Evolutionary conservation across 2,888 invertebrate genomes (phyloP), one percentile per base, ranked within the genome.

Genomic region (Mimachlamys varia): DNA sequence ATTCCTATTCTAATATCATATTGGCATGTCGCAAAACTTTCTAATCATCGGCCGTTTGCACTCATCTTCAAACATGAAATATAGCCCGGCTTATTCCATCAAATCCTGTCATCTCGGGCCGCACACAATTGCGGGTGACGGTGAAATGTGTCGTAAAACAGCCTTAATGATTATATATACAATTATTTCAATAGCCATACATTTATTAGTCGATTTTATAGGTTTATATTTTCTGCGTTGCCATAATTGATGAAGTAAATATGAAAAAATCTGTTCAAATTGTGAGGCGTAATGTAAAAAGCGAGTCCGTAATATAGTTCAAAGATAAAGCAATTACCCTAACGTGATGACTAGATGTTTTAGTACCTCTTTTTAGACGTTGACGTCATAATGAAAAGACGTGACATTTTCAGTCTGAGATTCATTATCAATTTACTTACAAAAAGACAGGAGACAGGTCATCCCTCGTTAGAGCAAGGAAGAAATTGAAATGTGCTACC

Each of bases 11-110:
- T 10, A 62, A 62, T 62, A 76, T 27, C 12, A 76, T 15, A 76
- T 15, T 27, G 76, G 33, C 76, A 76, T 76, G 76, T 76, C 76
- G 33, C 33, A 15, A 76, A 76, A 76, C 76, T n/a, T 58, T 76
- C 76, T 33, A 76, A 76, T 76, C 22, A 76, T 76, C 33, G 76
- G 27, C 33, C 76, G 76, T 76, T 76, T 58, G n/a, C 58, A 22
- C 58, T 58, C 58, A n/a, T 58, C 7, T 58, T 58, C 22, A 58
- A 58, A 58, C 58, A 19, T 58, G 58, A 58, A 58, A 58, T 58
- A 58, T 58, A n/a, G 58, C 58, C 58, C n/a, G 58, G 58, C n/a
- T 58, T 76, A 76, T 76, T 76, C 33, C 76, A 76, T 76, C 76
- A 76, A 27, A 33, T 76, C 17, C 2, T 76, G 76, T 76, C 76